A percentile compares a stretch with the other conserved stretches of the same genome.
phyloP scores from a whole-genome alignment of 2,797 vertebrate species.

The Gallirallus australis region DNA sequence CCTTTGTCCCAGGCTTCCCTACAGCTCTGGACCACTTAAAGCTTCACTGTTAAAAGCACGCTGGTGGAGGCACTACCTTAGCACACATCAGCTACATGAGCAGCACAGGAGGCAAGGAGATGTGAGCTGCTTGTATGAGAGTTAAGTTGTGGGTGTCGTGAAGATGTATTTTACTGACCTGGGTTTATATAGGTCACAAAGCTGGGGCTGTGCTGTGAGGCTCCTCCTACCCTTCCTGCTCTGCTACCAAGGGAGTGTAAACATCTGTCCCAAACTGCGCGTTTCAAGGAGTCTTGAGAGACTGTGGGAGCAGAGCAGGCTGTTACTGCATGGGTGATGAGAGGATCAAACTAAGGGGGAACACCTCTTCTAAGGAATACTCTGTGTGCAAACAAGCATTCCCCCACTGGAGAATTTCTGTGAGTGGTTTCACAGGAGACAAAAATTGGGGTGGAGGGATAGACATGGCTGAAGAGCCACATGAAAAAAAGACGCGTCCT shows the following conservation, averaged over 20 bases:
- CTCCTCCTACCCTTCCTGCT: neutral
- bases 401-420: neutral
- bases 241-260: neutral
- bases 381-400: neutral
- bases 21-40: neutral
- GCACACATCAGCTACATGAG: neutral
- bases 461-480: neutral
- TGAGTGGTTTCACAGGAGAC: neutral
- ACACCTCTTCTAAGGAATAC: neutral
- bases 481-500: fast-evolving
- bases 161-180: fast-evolving
- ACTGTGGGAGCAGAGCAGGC: neutral
- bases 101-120: neutral
- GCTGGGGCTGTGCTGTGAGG: neutral
- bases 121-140: fast-evolving
- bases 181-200: neutral
- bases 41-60: neutral
- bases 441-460: neutral
- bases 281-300: neutral
- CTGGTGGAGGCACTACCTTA: neutral
- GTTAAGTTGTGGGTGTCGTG: neutral
- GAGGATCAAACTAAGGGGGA: neutral
- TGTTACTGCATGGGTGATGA: neutral
- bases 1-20: neutral
- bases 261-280: neutral